Percentiles rank a stretch among this genome's conserved stretches.
Conservation (phyloP, 2,888 invertebrate genomes). For the Elmis aenea region DNA sequence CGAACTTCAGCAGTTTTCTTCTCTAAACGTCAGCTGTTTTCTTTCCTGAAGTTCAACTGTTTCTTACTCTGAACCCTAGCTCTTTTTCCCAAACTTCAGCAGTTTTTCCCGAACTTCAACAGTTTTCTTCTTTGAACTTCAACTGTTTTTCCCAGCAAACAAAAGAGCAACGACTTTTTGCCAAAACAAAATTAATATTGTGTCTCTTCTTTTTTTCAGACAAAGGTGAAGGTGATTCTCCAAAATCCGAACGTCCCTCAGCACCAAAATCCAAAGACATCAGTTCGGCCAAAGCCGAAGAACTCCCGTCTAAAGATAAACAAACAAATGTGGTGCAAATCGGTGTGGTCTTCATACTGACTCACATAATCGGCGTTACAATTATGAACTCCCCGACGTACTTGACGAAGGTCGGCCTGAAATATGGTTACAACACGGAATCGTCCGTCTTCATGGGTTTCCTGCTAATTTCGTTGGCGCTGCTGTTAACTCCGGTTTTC, state of each 20-base stretch:
- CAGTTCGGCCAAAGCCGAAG: too few species aligned
- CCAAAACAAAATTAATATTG: background rate
- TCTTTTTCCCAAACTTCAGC: too few species aligned
- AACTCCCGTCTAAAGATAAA: conserved; percentile 9
- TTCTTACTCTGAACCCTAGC: too few species aligned
- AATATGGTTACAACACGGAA: conserved; percentile 52
- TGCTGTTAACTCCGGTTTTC: conserved; percentile 43
- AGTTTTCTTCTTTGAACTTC: too few species aligned
- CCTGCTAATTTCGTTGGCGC: conserved; percentile 44
- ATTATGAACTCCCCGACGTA: conserved; percentile 45
- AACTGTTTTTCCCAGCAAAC: too few species aligned
- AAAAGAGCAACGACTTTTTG: too few species aligned
- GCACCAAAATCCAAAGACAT: too few species aligned
- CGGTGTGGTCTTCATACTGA: conserved; percentile 33
- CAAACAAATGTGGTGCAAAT: conserved; percentile 23
- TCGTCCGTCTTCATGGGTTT: conserved; percentile 57
- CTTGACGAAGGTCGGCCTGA: conserved; percentile 39
- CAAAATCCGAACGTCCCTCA: too few species aligned
- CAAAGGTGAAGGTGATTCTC: background rate
- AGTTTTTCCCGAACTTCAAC: too few species aligned
- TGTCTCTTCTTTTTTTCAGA: background rate
- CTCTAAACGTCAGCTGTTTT: too few species aligned
- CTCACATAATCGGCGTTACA: conserved; percentile 46
- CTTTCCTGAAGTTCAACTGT: too few species aligned
- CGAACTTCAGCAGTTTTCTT: too few species aligned